A percentile compares a stretch with the other conserved stretches of the same genome.
Conservation (phyloP, 2,113 vertebrate species). For the Hepsetus odoe region DNA sequence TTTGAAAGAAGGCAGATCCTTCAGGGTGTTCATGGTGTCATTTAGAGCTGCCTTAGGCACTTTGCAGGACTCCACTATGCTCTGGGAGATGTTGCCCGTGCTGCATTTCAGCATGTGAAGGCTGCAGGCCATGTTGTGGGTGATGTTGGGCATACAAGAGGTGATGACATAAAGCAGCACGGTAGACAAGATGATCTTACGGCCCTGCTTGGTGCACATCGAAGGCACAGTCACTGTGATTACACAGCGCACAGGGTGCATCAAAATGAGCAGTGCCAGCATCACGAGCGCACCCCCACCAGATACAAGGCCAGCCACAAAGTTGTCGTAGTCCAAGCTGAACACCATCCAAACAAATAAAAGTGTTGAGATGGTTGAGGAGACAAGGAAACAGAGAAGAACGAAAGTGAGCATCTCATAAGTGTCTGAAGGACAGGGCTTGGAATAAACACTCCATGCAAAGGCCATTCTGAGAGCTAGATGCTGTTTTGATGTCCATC, state of each 20-base stretch:
- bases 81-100: conserved; percentile 71
- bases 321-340: conserved; percentile 66
- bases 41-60: conserved; percentile 52
- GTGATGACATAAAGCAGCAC: conserved; percentile 67
- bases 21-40: neutral
- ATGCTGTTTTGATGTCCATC: neutral
- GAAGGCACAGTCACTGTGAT: conserved; percentile 75
- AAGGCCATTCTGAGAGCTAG: neutral
- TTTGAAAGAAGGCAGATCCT: neutral
- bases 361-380: conserved; percentile 52
- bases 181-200: conserved; percentile 74
- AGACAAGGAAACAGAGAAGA: conserved; percentile 67
- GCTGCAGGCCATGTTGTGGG: conserved; percentile 66
- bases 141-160: conserved; percentile 73
- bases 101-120: conserved; percentile 75
- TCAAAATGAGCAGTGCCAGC: conserved; percentile 68
- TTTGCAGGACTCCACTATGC: conserved; percentile 71
- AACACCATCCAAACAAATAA: conserved; percentile 72
- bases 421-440: conserved; percentile 66
- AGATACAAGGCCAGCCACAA: neutral
- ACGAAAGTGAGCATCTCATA: conserved; percentile 70
- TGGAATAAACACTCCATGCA: conserved; percentile 72
- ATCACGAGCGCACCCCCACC: conserved; percentile 61
- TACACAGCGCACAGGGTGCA: conserved; percentile 78
- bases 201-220: conserved; percentile 76